These are phyloP conservation scores for Mystacides longicornis DNA, from an alignment of 2,888 invertebrate genomes.

Conservation along the genomic window DNA sequence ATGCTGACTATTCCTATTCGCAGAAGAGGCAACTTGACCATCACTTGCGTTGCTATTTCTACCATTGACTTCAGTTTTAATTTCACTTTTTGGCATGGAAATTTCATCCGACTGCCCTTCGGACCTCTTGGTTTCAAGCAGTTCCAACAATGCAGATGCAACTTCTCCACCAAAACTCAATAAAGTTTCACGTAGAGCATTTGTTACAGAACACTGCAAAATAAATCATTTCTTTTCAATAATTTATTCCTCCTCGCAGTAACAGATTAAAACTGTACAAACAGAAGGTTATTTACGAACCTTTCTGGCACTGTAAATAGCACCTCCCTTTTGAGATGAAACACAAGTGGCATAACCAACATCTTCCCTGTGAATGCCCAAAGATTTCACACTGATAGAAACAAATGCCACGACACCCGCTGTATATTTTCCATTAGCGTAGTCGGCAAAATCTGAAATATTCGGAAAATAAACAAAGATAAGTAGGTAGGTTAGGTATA, in stretches of 20 bases:
- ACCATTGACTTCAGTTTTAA: not conserved
- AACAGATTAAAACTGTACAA: no score
- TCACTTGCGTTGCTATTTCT: slow-evolving; percentile 5
- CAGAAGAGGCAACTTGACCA: slow-evolving; percentile 5
- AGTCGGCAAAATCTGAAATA: slow-evolving; percentile 42
- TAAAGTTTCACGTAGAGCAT: slow-evolving; percentile 42
- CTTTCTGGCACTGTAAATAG: slow-evolving; percentile 44
- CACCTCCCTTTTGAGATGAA: slow-evolving; percentile 38
- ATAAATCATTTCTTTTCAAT: slow-evolving; percentile 3
- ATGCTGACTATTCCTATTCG: slow-evolving; percentile 2
- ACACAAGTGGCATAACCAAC: slow-evolving; percentile 42
- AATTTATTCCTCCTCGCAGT: no score
- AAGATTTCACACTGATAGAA: slow-evolving; percentile 38
- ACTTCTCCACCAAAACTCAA: slow-evolving; percentile 43
- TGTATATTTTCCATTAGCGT: slow-evolving; percentile 38
- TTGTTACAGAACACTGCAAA: slow-evolving; percentile 43
- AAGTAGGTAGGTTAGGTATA: not conserved
- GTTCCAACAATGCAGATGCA: slow-evolving; percentile 36
- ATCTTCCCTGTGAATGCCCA: slow-evolving; percentile 44
- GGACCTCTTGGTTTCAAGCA: slow-evolving; percentile 30
- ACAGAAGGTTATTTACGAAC: no score
- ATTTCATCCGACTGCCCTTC: slow-evolving; percentile 10
- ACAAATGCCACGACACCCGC: slow-evolving; percentile 45
- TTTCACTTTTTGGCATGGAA: not conserved
- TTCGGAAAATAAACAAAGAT: slow-evolving; percentile 1